These are phyloP conservation scores for Acleris sparsana DNA, from an alignment of 2,888 invertebrate genomes.

Conservation along the genomic window DNA sequence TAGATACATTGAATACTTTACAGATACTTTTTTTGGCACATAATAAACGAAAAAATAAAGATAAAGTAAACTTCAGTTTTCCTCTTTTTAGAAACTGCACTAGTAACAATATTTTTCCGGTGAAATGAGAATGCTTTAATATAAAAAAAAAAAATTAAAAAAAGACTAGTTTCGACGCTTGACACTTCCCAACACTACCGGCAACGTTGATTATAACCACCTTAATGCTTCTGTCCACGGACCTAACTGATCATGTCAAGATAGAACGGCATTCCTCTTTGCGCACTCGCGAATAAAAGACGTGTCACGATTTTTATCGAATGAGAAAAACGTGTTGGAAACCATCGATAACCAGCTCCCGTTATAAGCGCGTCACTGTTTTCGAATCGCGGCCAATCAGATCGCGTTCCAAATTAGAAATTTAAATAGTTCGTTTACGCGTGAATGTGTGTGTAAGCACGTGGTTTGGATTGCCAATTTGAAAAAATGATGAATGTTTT, in stretches of 20 bases:
- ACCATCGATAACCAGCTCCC: constrained; percentile 43
- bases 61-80: too few species aligned
- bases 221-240: constrained; percentile 44
- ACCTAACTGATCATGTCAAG: constrained; percentile 50
- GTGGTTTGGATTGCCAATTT: constrained; percentile 40
- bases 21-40: too few species aligned
- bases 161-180: constrained; percentile 15
- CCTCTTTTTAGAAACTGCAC: too few species aligned
- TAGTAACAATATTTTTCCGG: too few species aligned
- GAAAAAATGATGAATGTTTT: constrained; percentile 58
- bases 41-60: too few species aligned
- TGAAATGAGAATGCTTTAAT: too few species aligned
- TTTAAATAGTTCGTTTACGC: constrained; percentile 33
- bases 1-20: too few species aligned
- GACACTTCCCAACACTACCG: constrained; percentile 41
- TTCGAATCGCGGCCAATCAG: constrained; percentile 37
- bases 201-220: constrained; percentile 50
- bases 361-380: constrained; percentile 46
- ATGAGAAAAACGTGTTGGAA: constrained; percentile 16
- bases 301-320: constrained; percentile 41
- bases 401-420: constrained; percentile 36
- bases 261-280: constrained; percentile 47
- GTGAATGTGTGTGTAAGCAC: constrained; percentile 45
- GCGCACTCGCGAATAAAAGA: constrained; percentile 49
- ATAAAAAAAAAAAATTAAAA: background rate